Conservation (phyloP, 2,797 vertebrate genomes). For the Pagetopsis macropterus region DNA sequence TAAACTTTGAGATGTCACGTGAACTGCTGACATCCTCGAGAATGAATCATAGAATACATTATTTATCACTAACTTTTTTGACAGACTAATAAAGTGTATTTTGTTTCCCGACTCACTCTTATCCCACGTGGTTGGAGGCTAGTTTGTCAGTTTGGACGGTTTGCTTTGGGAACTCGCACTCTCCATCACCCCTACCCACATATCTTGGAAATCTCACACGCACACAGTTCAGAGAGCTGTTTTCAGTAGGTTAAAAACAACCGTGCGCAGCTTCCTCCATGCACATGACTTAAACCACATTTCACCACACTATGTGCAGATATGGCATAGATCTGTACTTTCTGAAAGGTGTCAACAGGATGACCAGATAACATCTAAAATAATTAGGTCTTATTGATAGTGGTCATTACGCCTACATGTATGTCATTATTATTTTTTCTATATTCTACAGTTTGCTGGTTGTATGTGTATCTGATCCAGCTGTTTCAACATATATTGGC, state of each 20-base stretch:
- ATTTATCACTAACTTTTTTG: neutral
- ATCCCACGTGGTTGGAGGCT: constrained; percentile 47
- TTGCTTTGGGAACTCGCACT: constrained; percentile 49
- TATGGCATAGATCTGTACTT: constrained; percentile 8
- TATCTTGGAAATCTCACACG: neutral
- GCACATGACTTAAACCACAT: constrained; percentile 32
- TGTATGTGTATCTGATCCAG: neutral
- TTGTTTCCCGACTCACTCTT: no score
- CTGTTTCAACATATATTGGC: constrained; percentile 1
- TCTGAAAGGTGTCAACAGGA: constrained; percentile 69
- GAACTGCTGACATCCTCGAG: constrained; percentile 2
- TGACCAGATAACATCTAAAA: constrained; percentile 54
- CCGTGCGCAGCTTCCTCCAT: constrained; percentile 45
- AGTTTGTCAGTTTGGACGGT: constrained; percentile 46
- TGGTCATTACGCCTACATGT: neutral
- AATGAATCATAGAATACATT: neutral
- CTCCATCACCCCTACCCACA: constrained; percentile 48
- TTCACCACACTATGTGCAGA: constrained; percentile 18
- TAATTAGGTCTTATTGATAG: neutral
- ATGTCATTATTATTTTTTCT: neutral
- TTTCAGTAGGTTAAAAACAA: constrained; percentile 22
- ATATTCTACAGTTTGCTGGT: neutral
- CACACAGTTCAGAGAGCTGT: neutral
- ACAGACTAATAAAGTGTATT: neutral
- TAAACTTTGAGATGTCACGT: constrained; percentile 5